Conservation (phyloP, 2,797 vertebrate species). For the Chiroxiphia lanceolata region DNA sequence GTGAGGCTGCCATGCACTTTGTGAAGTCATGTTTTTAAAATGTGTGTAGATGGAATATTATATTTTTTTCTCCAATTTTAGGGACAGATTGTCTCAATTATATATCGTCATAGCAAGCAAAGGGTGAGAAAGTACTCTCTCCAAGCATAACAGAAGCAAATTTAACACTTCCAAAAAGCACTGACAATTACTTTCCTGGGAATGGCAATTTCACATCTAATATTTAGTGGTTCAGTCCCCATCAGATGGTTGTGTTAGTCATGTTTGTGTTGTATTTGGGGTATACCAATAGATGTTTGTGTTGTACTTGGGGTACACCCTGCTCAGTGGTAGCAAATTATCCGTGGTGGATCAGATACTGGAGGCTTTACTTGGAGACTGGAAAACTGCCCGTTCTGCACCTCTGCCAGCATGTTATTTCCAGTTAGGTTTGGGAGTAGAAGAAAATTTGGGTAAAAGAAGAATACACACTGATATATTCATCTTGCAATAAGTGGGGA, state of each 20-base stretch:
- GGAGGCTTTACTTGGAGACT: background rate
- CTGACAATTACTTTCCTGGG: background rate
- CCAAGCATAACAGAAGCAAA: background rate
- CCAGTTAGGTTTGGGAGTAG: background rate
- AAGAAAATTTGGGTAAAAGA: background rate
- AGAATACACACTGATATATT: background rate
- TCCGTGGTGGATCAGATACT: accelerated
- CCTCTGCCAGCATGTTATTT: background rate
- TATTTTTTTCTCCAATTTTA: background rate
- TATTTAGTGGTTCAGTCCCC: background rate
- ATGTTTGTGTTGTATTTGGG: background rate
- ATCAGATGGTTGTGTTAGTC: background rate
- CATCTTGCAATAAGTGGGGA: background rate
- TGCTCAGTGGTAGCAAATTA: background rate
- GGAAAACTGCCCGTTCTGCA: background rate
- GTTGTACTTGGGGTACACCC: background rate
- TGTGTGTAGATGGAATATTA: background rate
- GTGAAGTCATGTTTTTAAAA: background rate
- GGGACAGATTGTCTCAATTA: background rate
- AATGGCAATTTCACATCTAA: accelerated
- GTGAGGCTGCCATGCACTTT: background rate
- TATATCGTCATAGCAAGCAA: background rate
- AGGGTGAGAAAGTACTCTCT: background rate
- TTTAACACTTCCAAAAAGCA: background rate
- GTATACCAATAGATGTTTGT: accelerated